Conservation (phyloP, 2,888 invertebrate genomes). For the Formica aserva region DNA sequence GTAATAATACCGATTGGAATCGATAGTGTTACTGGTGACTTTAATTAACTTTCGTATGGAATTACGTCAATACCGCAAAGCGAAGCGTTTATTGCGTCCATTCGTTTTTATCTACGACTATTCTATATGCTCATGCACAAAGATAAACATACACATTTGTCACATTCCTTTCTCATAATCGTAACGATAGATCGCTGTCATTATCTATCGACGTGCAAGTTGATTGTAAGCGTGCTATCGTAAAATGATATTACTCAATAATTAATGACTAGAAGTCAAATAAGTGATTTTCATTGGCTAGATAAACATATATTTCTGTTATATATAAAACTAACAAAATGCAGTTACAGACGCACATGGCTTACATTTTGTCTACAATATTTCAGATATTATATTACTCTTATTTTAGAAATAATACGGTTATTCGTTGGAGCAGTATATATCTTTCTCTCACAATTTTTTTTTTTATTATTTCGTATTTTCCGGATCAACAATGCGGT, state of each 20-base stretch:
- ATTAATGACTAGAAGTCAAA: not conserved
- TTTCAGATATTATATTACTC: not conserved
- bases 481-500: conserved; percentile 26
- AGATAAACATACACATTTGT: not conserved
- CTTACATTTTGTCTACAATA: not conserved
- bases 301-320: not conserved
- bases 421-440: not conserved
- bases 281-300: not conserved
- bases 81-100: not conserved
- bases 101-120: not conserved
- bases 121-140: not conserved
- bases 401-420: not conserved
- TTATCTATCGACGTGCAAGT: not conserved
- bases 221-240: not conserved
- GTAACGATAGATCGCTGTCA: not conserved
- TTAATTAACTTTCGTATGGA: conserved; percentile 23
- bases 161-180: not conserved
- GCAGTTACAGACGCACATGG: not conserved
- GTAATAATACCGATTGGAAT: not conserved
- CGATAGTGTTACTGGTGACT: not conserved
- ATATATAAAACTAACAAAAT: not conserved
- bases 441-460: conserved; percentile 12
- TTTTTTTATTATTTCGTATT: conserved; percentile 29
- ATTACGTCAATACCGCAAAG: not conserved
- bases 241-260: not conserved